Base-by-base conservation (phyloP, 2,888 invertebrate species). In the Ametastegia equiseti region DNA sequence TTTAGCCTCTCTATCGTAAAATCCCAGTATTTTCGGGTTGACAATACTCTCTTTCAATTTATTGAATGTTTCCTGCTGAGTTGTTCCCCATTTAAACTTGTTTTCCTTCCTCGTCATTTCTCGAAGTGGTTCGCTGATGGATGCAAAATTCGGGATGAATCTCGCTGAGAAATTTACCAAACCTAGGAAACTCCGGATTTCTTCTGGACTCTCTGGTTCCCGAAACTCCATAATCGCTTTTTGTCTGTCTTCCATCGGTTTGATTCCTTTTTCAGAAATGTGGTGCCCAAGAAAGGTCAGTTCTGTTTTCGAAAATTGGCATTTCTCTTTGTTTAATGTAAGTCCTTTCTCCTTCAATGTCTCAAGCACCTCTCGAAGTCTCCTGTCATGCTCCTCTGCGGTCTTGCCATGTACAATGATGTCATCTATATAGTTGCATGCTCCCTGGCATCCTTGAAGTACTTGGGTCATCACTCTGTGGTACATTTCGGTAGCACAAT, bases 401-500 rank as follows among this genome's bases (percentile, higher is more conserved):
- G 45, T 83, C 81, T 81, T 85, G 1, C 87, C 91, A 86, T 82
- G 87, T 9, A 92, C 83, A 3, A 91, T 79, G 71, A 92, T 90
- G 84, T 92, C 91, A 84, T 92, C 92, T 33, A 89, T 89, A 71
- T 88, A 88, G 79, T 89, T 91, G 33, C 90, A 82, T 6, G 86
- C 87, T 0, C 90, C 90, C 47, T 88, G 85, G 30, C 90, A 89
- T 5, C 84, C 86, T 60, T 82, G 45, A 1, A 92, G 75, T 11
- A 92, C 86, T 82, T 84, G 83, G 81, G 36, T 45, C 13, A 85
- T 1, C 15, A 83, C 81, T 54, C 92, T 90, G 84, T 92, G 91
- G 83, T 91, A 92, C 2, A 91, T 85, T 85, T 92, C 92, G 0
- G 91, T 89, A 4, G 92, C 92, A 75, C 90, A 91, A 1, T 86